Base-by-base conservation (phyloP, 2,888 invertebrate genomes). In the Dynastes hyllus region DNA sequence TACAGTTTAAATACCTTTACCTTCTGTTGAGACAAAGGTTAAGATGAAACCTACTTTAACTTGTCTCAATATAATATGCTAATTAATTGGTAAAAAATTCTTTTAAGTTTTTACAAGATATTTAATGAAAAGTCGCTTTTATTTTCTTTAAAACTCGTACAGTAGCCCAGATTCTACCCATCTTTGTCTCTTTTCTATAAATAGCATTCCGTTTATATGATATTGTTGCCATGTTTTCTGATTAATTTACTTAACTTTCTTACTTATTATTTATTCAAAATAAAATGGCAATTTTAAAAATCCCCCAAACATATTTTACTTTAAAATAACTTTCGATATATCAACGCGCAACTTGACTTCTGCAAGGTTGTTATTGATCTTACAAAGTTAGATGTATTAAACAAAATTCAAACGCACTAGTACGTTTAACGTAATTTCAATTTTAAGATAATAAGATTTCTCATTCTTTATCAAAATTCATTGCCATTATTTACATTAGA, bases 301-400 rank as follows among this genome's bases (percentile, higher is more conserved):
- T 73, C 37, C 61, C 40, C n/a, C n/a, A n/a, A 40, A 73, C 8
- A 73, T 37, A 58, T 40, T 58, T 73, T 22, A 16, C 27, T n/a
- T 61, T 45, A 40, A 27, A 45, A 27, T 40, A 61, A 75, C 61
- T 75, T 73, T 75, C 61, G 55, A 75, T 75, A 61, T 63, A 75
- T 75, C 76, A 76, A 82, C 81, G 83, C 84, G 83, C 83, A 83
- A 83, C 83, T 83, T 82, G 80, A 79, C 77, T 77, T 75, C 71
- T 82, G 79, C 82, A 81, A 82, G 82, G 82, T 82, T 79, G 80
- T 82, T 84, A 84, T 84, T 83, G 84, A 84, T 84, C 82, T 83
- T 81, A 76, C 77, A 80, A 82, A 83, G 78, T 83, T 81, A 79
- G 76, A 83, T 78, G 75, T 80, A 78, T 78, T 79, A 81, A 79